These are phyloP conservation scores for Furcifer pardalis DNA, from an alignment of 2,797 vertebrate genomes.

Conservation along the genomic window DNA sequence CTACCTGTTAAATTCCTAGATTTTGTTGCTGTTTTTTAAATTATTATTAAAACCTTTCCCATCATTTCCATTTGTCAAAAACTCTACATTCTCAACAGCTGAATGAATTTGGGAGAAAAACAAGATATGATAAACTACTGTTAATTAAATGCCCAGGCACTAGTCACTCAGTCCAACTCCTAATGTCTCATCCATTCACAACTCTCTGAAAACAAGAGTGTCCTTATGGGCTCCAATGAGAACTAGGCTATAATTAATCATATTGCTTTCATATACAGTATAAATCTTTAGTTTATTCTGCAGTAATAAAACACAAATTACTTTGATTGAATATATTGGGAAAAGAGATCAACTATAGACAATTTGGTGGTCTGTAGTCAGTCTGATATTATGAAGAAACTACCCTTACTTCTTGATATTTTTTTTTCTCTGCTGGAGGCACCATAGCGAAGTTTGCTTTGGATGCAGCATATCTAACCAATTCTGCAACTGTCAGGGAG, in stretches of 20 bases:
- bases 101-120: slow-evolving; percentile 30
- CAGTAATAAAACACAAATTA: neutral
- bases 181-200: neutral
- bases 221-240: neutral
- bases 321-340: neutral
- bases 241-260: neutral
- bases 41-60: neutral
- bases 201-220: neutral
- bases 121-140: slow-evolving; percentile 9
- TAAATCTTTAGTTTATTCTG: slow-evolving; percentile 12
- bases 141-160: slow-evolving; percentile 6
- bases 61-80: slow-evolving; percentile 23
- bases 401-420: no score
- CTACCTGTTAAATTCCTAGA: neutral
- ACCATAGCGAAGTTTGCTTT: no score
- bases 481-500: neutral
- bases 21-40: neutral
- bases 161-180: neutral
- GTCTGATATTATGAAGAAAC: neutral
- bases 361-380: neutral
- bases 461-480: no score
- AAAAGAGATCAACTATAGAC: neutral
- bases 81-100: neutral
- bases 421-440: no score
- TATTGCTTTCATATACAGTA: neutral